Evolutionary conservation across 2,797 vertebrate species (phyloP).

Genomic region (Chrosomus eos): DNA sequence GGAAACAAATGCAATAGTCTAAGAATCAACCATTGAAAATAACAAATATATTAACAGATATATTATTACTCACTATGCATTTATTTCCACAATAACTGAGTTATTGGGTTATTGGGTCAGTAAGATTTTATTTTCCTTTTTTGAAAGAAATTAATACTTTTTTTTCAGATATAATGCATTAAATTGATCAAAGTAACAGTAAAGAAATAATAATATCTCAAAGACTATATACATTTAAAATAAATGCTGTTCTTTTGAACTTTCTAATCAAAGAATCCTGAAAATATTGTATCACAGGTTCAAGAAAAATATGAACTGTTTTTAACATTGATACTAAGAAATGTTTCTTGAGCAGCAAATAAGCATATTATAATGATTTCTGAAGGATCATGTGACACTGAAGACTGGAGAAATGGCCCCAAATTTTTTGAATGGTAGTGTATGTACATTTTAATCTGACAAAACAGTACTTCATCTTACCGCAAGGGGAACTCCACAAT

Average conservation of each 20-base stretch:
- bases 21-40: background rate
- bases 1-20: background rate
- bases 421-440: background rate
- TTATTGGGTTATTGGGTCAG: background rate
- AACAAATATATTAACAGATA: too few species aligned
- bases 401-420: background rate
- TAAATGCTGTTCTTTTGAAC: background rate
- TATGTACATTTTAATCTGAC: background rate
- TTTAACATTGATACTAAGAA: background rate
- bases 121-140: background rate
- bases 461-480: conserved; percentile 64
- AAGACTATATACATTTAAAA: too few species aligned
- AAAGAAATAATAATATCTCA: background rate
- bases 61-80: background rate
- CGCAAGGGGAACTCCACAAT: conserved; percentile 88
- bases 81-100: background rate
- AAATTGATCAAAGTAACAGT: background rate
- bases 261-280: background rate
- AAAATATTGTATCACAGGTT: background rate
- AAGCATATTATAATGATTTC: background rate
- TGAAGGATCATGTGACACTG: background rate
- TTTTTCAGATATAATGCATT: background rate
- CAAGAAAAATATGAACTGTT: background rate
- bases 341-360: background rate
- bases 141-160: background rate